These are phyloP conservation scores for Microdon myrmicae DNA, from an alignment of 2,888 invertebrate species.

Conservation along the genomic window DNA sequence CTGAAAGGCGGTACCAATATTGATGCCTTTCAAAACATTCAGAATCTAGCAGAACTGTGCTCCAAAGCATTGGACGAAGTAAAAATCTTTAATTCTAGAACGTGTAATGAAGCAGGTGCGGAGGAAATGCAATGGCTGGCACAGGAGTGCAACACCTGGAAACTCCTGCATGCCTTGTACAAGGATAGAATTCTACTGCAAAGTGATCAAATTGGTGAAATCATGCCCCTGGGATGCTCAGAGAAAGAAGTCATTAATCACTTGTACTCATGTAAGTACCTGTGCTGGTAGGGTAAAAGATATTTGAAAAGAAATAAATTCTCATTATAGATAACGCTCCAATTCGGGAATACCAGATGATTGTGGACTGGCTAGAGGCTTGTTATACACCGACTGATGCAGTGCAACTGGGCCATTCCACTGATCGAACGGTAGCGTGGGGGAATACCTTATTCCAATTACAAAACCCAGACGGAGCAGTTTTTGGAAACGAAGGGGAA, in stretches of 20 bases:
- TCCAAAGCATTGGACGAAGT: slow-evolving; percentile 48
- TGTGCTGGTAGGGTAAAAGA: neutral
- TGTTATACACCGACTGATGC: slow-evolving; percentile 74
- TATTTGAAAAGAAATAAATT: neutral
- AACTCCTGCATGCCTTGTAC: slow-evolving; percentile 82
- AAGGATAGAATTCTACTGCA: slow-evolving; percentile 76
- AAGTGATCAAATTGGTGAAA: slow-evolving; percentile 62
- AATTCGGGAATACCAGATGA: slow-evolving; percentile 79
- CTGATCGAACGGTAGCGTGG: slow-evolving; percentile 87
- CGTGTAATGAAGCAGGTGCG: slow-evolving; percentile 6
- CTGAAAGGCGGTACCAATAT: slow-evolving; percentile 61
- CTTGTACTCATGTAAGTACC: slow-evolving; percentile 65
- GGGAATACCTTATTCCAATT: slow-evolving; percentile 89
- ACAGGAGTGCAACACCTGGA: slow-evolving; percentile 90
- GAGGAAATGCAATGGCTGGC: slow-evolving; percentile 71
- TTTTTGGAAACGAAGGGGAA: slow-evolving; percentile 71
- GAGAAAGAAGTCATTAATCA: slow-evolving; percentile 68
- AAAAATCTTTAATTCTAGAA: slow-evolving; percentile 13
- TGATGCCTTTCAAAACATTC: slow-evolving; percentile 52
- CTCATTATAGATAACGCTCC: slow-evolving; percentile 68
- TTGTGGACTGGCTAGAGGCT: slow-evolving; percentile 93
- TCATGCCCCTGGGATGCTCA: slow-evolving; percentile 68
- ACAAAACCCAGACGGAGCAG: slow-evolving; percentile 69
- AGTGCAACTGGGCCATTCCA: slow-evolving; percentile 75
- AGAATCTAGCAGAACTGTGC: slow-evolving; percentile 48